Evolutionary conservation across 2,113 vertebrate species (phyloP), one percentile per base, ranked within the genome.

Genomic region (Azemiops feae): DNA sequence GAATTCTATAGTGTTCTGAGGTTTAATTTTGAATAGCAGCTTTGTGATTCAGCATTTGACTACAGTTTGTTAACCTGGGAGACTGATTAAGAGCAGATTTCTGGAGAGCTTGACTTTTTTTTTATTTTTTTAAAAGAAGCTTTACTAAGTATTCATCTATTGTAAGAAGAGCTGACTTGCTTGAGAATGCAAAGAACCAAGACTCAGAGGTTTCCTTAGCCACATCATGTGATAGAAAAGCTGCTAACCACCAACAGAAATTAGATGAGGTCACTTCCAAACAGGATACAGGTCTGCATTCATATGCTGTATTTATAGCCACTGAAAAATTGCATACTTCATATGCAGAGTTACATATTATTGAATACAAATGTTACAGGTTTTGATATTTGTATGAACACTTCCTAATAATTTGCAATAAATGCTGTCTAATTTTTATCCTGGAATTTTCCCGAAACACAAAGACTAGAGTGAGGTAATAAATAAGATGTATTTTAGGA

Each of bases 271-370:
- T 98, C 97, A 97, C 92, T 96, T 96, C 97, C 97, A 98, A 97
- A 97, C 98, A 98, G 97, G 98, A 98, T 97, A 95, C 64, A 95
- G 95, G 92, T 90, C 95, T 94, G 90, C 94, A 97, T 96, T 94
- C 95, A 95, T 93, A 96, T 7, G 3, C 92, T 97, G 95, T 98
- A 98, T 98, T 97, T 98, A 98, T 90, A 97, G 96, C 88, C 96
- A 94, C 94, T 9, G 2, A 89, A 93, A 92, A 88, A 92, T 64
- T 95, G 91, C 81, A 90, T 43, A 81, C 55, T 87, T 57, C 53
- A 34, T 93, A 94, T 0, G 0, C 34, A 53, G 92, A 91, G 91
- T 96, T 90, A 87, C 2, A 30, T 87, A n/a, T 87, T 88, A 22
- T 25, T 2, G 10, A 47, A 47, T 43, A 94, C 89, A 92, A 55